These are phyloP conservation scores for Microtus montanus DNA, from an alignment of 2,113 vertebrate genomes.

Conservation along the genomic window DNA sequence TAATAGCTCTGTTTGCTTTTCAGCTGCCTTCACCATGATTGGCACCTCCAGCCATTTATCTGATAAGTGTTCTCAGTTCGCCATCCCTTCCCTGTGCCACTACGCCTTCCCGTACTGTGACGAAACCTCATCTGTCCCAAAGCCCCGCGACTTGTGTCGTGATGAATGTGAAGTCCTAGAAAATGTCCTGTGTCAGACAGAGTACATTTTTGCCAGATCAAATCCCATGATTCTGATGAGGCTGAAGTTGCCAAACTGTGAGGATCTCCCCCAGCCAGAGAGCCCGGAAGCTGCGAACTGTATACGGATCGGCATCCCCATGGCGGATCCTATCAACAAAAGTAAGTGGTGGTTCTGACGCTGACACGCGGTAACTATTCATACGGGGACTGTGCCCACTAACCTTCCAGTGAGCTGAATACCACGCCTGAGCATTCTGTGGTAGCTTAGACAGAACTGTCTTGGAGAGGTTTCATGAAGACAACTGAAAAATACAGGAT, in stretches of 20 bases:
- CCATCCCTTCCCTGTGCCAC: slow-evolving; percentile 98
- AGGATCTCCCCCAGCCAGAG: slow-evolving; percentile 93
- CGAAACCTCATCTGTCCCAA: slow-evolving; percentile 90
- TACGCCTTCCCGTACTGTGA: slow-evolving; percentile 98
- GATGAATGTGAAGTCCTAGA: slow-evolving; percentile 99
- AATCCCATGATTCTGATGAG: slow-evolving; percentile 98
- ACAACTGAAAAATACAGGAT: neutral
- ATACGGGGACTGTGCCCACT: neutral
- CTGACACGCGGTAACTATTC: neutral
- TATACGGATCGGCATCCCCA: slow-evolving; percentile 97
- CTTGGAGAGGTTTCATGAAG: neutral
- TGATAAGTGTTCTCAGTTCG: slow-evolving; percentile 98
- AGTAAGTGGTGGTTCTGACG: slow-evolving; percentile 83
- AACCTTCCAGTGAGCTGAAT: neutral
- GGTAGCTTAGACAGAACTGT: no score
- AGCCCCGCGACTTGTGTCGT: slow-evolving; percentile 95
- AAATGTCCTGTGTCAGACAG: slow-evolving; percentile 97
- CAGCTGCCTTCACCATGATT: slow-evolving; percentile 99
- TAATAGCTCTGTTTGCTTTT: slow-evolving; percentile 62
- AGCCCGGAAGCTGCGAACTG: slow-evolving; percentile 94
- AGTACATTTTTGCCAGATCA: slow-evolving; percentile 98
- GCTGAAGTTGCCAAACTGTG: slow-evolving; percentile 97
- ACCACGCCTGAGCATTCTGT: neutral
- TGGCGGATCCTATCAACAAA: slow-evolving; percentile 98
- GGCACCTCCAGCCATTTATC: slow-evolving; percentile 98